Evolutionary conservation across 2,888 invertebrate species (phyloP).

Genomic region (Arge pagana): DNA sequence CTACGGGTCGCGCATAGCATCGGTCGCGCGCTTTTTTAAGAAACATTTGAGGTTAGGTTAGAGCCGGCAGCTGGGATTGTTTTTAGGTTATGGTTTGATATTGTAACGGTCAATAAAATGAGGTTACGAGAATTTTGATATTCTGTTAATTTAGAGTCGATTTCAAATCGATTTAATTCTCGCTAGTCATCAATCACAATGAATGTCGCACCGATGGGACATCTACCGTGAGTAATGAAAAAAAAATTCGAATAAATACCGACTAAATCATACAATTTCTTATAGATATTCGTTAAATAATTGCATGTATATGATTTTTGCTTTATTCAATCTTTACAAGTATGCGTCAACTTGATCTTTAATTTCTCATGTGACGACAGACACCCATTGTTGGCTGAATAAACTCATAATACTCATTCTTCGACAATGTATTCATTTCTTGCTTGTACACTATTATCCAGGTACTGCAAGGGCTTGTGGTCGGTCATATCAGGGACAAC

Average conservation of each 20-base stretch:
- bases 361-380: not conserved
- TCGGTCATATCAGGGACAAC: conserved; percentile 55
- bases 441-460: conserved; percentile 31
- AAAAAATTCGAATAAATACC: not conserved
- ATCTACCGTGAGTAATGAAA: conserved; percentile 44
- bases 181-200: conserved; percentile 28
- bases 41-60: too few species aligned
- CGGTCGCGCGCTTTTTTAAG: too few species aligned
- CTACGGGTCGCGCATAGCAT: too few species aligned
- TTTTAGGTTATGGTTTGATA: too few species aligned
- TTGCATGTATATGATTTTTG: not conserved
- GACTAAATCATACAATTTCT: not conserved
- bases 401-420: not conserved
- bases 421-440: not conserved
- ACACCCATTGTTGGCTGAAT: not conserved
- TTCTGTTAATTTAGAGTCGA: too few species aligned
- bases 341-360: too few species aligned
- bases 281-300: conserved; percentile 3
- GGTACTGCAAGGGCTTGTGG: conserved; percentile 55
- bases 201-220: conserved; percentile 43
- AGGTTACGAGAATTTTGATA: too few species aligned
- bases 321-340: not conserved
- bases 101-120: too few species aligned
- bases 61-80: too few species aligned
- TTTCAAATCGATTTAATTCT: conserved; percentile 1